These are phyloP conservation scores for Catharus ustulatus DNA, from an alignment of 2,797 vertebrate species.

Conservation along the genomic window DNA sequence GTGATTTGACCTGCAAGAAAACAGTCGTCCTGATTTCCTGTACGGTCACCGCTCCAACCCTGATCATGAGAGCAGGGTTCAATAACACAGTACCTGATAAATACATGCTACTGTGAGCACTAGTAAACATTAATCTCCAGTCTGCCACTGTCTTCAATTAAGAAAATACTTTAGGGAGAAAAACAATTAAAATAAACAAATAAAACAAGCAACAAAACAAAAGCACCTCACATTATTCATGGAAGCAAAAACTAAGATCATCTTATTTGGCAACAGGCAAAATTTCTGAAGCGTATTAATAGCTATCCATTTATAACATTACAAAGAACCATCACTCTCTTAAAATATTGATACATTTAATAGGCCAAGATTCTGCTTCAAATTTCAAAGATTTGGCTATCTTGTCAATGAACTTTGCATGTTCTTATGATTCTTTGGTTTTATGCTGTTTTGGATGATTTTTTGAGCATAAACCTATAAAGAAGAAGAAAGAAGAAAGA, in stretches of 20 bases:
- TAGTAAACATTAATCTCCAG: neutral
- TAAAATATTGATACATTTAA: neutral
- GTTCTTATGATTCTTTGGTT: neutral
- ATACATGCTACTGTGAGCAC: neutral
- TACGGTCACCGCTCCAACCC: neutral
- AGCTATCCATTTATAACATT: neutral
- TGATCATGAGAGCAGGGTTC: neutral
- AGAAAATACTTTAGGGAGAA: neutral
- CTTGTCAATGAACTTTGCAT: neutral
- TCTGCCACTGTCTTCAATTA: neutral
- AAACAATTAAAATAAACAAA: too few species aligned
- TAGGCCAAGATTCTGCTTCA: neutral
- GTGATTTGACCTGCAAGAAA: neutral
- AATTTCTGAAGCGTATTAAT: neutral
- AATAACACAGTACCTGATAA: neutral
- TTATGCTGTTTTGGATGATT: neutral
- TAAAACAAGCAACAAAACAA: neutral
- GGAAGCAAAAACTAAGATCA: neutral
- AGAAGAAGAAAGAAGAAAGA: neutral
- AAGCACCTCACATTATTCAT: neutral
- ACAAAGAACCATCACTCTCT: neutral
- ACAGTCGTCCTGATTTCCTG: neutral
- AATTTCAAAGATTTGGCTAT: neutral
- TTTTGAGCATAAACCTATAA: neutral
- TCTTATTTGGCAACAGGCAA: neutral